These are phyloP conservation scores for Dendrolimus pini DNA, from an alignment of 2,888 invertebrate species.

Conservation along the genomic window DNA sequence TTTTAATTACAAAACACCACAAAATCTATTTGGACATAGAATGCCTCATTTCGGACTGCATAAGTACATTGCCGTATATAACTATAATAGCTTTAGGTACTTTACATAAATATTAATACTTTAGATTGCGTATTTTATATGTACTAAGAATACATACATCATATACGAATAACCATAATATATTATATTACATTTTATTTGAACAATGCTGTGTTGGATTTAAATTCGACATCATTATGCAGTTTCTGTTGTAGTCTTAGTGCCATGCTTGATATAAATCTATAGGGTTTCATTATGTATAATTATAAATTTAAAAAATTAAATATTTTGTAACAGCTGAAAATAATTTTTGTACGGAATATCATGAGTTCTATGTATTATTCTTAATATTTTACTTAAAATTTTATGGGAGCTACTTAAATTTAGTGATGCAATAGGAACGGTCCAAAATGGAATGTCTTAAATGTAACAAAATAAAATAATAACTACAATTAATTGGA, in stretches of 20 bases:
- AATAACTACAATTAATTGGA: conserved; percentile 27
- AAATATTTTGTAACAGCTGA: neutral
- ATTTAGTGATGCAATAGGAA: neutral
- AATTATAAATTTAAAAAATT: no score
- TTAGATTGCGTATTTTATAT: conserved; percentile 53
- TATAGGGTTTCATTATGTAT: no score
- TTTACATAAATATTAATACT: conserved; percentile 58
- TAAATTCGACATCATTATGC: conserved; percentile 1
- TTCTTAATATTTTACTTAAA: neutral
- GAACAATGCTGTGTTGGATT: conserved; percentile 30
- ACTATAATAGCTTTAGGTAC: conserved; percentile 60
- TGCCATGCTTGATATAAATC: no score
- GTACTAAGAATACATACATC: conserved; percentile 69
- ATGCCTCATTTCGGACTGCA: conserved; percentile 62
- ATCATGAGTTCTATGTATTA: neutral
- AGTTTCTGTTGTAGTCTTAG: neutral
- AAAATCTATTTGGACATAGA: conserved; percentile 68
- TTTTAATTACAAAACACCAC: conserved; percentile 77
- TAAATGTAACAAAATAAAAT: conserved; percentile 21
- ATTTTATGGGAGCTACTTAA: neutral
- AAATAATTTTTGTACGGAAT: neutral
- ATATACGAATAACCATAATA: conserved; percentile 35
- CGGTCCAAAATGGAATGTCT: conserved; percentile 8
- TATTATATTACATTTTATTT: conserved; percentile 56
- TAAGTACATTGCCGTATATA: conserved; percentile 62